These are phyloP conservation scores for Onychomys torridus DNA, from an alignment of 2,797 vertebrate species.

Conservation along the genomic window DNA sequence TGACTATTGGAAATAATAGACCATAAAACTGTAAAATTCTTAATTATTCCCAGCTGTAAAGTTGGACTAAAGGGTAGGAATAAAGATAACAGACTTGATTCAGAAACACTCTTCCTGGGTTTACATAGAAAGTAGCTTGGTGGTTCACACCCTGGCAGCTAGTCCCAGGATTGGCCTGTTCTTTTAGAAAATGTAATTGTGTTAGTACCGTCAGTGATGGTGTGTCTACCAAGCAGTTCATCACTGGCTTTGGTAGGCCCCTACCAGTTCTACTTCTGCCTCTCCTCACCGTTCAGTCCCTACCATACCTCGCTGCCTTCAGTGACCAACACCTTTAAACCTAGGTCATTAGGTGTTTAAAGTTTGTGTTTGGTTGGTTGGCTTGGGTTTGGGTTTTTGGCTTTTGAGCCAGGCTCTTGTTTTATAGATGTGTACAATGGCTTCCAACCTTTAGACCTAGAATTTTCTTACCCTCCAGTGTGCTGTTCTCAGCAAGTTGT, in stretches of 20 bases:
- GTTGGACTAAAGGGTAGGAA: neutral
- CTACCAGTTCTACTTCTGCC: neutral
- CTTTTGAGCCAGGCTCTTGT: neutral
- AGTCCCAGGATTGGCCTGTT: neutral
- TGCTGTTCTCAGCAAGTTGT: neutral
- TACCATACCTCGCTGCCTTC: neutral
- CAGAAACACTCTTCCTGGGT: neutral
- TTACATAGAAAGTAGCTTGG: neutral
- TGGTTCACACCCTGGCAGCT: neutral
- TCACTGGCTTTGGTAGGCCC: neutral
- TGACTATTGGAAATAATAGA: slow-evolving; percentile 1
- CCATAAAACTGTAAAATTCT: neutral
- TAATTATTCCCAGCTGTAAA: slow-evolving; percentile 6
- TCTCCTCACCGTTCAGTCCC: neutral
- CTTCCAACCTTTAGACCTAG: neutral
- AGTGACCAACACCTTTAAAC: neutral
- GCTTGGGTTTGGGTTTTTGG: neutral
- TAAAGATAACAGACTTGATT: neutral
- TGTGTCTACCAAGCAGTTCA: rapidly evolving
- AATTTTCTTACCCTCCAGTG: neutral
- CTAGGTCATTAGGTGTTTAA: too few relatives aligned
- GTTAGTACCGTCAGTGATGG: too few relatives aligned
- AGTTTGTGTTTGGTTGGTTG: neutral
- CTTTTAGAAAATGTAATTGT: neutral
- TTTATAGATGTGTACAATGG: neutral